Percentiles rank a stretch among this genome's conserved stretches.
phyloP scores from a whole-genome alignment of 2,797 vertebrate species.

The Enteromius unitaeniatus region DNA sequence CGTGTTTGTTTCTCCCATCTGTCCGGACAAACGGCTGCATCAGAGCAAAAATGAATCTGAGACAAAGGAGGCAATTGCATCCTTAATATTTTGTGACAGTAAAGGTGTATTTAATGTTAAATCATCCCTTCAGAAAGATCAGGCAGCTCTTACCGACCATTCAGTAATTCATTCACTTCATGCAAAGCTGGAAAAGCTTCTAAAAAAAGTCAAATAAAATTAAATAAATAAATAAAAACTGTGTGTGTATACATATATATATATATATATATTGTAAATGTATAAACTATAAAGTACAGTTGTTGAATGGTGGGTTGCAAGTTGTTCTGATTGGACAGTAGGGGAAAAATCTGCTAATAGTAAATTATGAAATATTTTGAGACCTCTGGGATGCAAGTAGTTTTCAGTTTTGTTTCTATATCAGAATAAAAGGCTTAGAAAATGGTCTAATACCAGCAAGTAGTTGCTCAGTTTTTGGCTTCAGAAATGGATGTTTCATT shows the following conservation, averaged over 20 bases:
- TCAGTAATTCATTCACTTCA: neutral
- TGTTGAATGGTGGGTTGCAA: neutral
- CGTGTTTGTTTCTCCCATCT: conserved; percentile 83
- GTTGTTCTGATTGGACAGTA: neutral
- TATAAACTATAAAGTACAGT: too few species aligned
- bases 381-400: neutral
- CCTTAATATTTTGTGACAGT: conserved; percentile 7
- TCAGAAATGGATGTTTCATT: neutral
- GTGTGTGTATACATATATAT: too few species aligned
- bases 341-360: neutral
- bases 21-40: conserved; percentile 75
- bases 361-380: neutral
- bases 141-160: neutral
- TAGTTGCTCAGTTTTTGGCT: neutral
- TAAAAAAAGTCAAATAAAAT: neutral
- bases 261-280: too few species aligned
- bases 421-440: neutral
- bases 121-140: conserved; percentile 10
- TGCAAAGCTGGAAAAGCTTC: neutral
- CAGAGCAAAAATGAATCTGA: conserved; percentile 52
- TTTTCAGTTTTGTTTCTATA: neutral
- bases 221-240: too few species aligned
- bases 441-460: neutral
- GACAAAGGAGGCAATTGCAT: neutral
- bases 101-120: conserved; percentile 8